These are phyloP conservation scores for Archips xylosteana DNA, from an alignment of 2,888 invertebrate genomes.

Conservation along the genomic window DNA sequence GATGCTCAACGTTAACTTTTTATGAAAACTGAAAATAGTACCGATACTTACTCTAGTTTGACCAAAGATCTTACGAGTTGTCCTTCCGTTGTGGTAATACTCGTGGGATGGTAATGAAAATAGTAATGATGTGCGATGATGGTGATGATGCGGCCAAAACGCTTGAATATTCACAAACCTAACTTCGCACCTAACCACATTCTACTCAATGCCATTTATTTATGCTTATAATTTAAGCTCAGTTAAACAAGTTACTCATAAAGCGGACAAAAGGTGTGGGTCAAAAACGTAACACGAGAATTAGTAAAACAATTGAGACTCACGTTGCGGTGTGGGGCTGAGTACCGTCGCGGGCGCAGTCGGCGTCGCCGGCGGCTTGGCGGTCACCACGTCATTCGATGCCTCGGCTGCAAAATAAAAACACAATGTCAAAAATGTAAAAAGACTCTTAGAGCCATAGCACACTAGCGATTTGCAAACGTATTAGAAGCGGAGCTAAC, in stretches of 20 bases:
- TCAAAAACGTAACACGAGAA: conserved; percentile 44
- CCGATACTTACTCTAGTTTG: no score
- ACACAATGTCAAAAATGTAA: background rate
- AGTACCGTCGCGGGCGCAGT: conserved; percentile 52
- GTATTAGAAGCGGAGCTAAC: no score
- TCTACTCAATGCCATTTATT: conserved; percentile 22
- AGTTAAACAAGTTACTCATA: conserved; percentile 24
- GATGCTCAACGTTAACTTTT: no score
- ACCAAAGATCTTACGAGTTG: no score
- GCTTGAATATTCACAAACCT: background rate
- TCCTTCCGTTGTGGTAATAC: no score
- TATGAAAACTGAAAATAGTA: no score
- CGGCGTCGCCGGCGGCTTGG: conserved; percentile 65
- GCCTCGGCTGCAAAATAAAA: conserved; percentile 59
- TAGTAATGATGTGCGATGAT: no score
- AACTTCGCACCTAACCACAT: background rate
- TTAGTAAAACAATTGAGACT: conserved; percentile 52
- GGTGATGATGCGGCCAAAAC: no score
- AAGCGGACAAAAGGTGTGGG: conserved; percentile 53
- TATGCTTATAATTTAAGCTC: conserved; percentile 3
- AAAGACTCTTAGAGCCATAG: background rate
- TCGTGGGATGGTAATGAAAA: no score
- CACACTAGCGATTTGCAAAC: no score
- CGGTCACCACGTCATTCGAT: conserved; percentile 58
- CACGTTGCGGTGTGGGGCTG: conserved; percentile 69